Conservation (phyloP, 2,797 vertebrate genomes). For the Enteromius thamalakanensis region DNA sequence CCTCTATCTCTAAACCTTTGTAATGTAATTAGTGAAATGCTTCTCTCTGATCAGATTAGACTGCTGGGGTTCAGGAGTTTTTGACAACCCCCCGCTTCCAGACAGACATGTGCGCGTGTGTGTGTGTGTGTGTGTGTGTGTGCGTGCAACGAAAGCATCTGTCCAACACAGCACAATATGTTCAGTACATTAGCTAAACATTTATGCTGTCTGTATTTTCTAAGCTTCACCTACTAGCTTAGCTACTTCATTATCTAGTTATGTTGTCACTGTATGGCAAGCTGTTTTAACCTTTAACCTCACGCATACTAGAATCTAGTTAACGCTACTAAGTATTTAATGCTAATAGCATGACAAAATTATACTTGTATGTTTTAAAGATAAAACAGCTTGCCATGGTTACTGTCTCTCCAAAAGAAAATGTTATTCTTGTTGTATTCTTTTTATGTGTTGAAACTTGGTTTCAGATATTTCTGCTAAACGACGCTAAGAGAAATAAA, state of each 20-base stretch:
- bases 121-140: conserved; percentile 9
- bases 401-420: neutral
- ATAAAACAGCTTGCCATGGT: neutral
- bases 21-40: conserved; percentile 72
- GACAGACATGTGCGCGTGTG: conserved; percentile 16
- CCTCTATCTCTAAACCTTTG: conserved; percentile 29
- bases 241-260: conserved; percentile 1
- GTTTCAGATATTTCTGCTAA: neutral
- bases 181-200: conserved; percentile 22
- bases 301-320: neutral
- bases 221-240: neutral
- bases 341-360: neutral
- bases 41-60: conserved; percentile 72
- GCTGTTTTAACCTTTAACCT: neutral
- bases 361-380: neutral
- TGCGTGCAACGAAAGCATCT: conserved; percentile 21
- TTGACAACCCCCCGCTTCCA: conserved; percentile 57
- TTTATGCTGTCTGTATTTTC: conserved; percentile 10
- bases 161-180: conserved; percentile 38
- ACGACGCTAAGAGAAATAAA: neutral
- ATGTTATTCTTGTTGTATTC: neutral
- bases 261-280: neutral
- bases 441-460: neutral
- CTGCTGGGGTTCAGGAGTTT: conserved; percentile 51
- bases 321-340: neutral